phyloP scores from a whole-genome alignment of 2,113 vertebrate genomes.

The Stegastes partitus region DNA sequence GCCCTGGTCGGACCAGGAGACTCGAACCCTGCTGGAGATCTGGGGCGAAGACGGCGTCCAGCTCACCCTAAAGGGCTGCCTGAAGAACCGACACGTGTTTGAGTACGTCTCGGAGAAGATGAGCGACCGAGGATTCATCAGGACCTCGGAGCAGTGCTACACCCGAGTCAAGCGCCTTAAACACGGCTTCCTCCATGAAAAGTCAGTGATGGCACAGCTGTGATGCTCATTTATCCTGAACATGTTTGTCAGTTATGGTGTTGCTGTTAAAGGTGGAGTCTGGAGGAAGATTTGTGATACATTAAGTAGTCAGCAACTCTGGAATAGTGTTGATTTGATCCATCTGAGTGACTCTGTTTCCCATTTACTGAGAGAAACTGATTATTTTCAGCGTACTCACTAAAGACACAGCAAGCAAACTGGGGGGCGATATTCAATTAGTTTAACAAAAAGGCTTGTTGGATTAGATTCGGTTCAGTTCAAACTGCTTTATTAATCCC shows the following conservation, averaged over 20 bases:
- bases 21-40: constrained; percentile 76
- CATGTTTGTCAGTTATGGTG: neutral
- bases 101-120: constrained; percentile 81
- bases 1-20: constrained; percentile 83
- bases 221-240: neutral
- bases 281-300: too few relatives aligned
- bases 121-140: constrained; percentile 66
- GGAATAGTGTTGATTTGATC: too few relatives aligned
- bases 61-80: constrained; percentile 74
- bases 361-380: too few relatives aligned
- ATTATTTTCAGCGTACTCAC: too few relatives aligned
- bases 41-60: constrained; percentile 82
- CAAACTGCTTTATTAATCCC: too few relatives aligned
- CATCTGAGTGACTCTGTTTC: too few relatives aligned
- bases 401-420: too few relatives aligned
- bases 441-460: too few relatives aligned
- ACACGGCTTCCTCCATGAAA: constrained; percentile 79
- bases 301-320: too few relatives aligned
- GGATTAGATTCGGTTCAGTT: too few relatives aligned
- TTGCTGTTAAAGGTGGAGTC: too few relatives aligned
- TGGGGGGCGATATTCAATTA: too few relatives aligned
- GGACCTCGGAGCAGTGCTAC: constrained; percentile 83
- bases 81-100: constrained; percentile 82
- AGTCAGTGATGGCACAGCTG: constrained; percentile 56
- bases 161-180: constrained; percentile 83